Evolutionary conservation across 2,888 invertebrate genomes (phyloP), one percentile per base, ranked within the genome.

Genomic region (Cylloceria caligata): DNA sequence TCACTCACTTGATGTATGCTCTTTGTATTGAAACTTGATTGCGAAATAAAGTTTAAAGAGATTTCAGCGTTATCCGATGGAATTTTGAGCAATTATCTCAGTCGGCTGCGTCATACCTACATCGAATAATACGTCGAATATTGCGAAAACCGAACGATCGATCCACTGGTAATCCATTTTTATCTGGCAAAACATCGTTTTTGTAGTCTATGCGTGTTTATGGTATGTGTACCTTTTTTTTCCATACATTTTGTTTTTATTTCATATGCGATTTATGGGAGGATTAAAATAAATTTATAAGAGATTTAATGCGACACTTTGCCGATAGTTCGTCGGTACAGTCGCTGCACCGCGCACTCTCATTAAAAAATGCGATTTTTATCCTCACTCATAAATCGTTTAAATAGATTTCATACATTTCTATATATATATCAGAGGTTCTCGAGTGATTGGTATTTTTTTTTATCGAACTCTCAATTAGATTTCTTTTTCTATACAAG

Each of bases 401-500:
- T 13, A 30, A 62, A 19, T 52, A 27, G 7, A 16, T 60, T 57
- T 55, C 39, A 3, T 57, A 72, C 34, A 30, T 55, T 73, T 52
- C 7, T 52, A 49, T 49, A 24, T 11, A 24, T 11, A 52, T 11
- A 52, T 52, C 7, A 24, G 11, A n/a, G n/a, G n/a, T 45, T 3
- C 42, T n/a, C 4, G 24, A 21, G 21, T 21, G 42, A 42, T 42
- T 42, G 42, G 2, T 13, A 42, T 13, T 13, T 52, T 65, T 42
- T 30, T 57, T 45, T 45, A 13, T 36, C 45, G 55, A 64, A 80
- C 71, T 67, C 69, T 69, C 36, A 16, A 55, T 47, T 65, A 80
- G 47, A 71, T 80, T 75, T 75, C 47, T 57, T 80, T 78, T 64
- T 77, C 39, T 57, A 52, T 30, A 2, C 16, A 7, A 30, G 16